These are phyloP conservation scores for Electrophaes corylata DNA, from an alignment of 2,888 invertebrate genomes.

Conservation along the genomic window DNA sequence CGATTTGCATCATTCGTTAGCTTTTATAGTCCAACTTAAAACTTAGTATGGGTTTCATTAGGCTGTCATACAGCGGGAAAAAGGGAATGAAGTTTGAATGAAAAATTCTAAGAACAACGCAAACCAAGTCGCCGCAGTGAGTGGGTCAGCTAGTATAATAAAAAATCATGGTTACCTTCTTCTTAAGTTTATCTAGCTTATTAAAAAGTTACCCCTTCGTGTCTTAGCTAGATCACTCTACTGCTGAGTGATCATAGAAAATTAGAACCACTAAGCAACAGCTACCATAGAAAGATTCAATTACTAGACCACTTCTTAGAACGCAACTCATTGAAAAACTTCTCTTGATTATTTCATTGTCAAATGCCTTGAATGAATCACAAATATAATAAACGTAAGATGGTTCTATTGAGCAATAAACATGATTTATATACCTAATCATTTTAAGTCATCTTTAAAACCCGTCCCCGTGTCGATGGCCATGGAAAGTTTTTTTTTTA, in stretches of 20 bases:
- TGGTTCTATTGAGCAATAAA: background rate
- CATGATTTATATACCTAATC: background rate
- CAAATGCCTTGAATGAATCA: constrained; percentile 13
- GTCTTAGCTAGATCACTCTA: constrained; percentile 1
- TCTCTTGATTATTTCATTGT: constrained; percentile 9
- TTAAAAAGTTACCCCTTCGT: constrained; percentile 3
- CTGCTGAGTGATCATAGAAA: constrained; percentile 2
- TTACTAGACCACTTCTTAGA: constrained; percentile 1
- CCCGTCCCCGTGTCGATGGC: no score
- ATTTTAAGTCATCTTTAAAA: no score
- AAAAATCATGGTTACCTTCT: background rate
- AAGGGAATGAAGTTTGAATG: no score
- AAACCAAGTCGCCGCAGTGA: no score
- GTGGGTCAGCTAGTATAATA: no score
- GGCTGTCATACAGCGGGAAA: no score
- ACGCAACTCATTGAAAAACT: constrained; percentile 18
- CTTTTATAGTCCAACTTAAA: no score
- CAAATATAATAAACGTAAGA: background rate
- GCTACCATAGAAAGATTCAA: background rate
- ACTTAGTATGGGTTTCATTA: no score
- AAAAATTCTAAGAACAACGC: no score
- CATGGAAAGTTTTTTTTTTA: no score
- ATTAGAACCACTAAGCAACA: background rate
- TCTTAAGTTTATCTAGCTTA: background rate
- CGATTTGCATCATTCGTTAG: no score